A percentile compares a stretch with the other conserved stretches of the same genome.
Conservation (phyloP, 1,140 invertebrate species). For the Euwallacea similis region DNA sequence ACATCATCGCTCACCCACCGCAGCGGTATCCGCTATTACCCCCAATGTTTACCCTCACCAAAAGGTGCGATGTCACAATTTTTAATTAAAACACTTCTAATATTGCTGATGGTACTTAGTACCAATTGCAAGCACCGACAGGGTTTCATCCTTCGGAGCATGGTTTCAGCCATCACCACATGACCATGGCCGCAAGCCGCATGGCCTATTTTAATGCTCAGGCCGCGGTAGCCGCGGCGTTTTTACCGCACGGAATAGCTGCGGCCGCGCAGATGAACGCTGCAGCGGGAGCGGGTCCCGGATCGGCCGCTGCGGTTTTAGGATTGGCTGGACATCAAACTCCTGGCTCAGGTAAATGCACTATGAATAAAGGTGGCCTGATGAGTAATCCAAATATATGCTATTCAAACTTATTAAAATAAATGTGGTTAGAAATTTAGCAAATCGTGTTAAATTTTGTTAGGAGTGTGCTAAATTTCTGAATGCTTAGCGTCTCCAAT, state of each 20-base stretch:
- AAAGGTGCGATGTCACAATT: conserved; percentile 19
- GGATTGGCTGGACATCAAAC: conserved; percentile 48
- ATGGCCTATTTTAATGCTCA: conserved; percentile 88
- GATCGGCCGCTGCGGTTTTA: conserved; percentile 43
- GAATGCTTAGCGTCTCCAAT: too few relatives aligned
- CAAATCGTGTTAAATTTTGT: too few relatives aligned
- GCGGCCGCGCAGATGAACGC: conserved; percentile 54
- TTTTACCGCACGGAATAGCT: conserved; percentile 70
- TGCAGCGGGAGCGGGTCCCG: conserved; percentile 30
- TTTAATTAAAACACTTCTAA: not conserved
- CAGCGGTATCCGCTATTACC: conserved; percentile 54
- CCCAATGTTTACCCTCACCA: conserved; percentile 53
- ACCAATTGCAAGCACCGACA: conserved; percentile 50
- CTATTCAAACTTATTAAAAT: not conserved
- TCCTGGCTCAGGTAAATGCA: conserved; percentile 36
- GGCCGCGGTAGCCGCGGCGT: conserved; percentile 83
- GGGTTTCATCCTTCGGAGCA: conserved; percentile 52
- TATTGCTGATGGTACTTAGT: conserved; percentile 9
- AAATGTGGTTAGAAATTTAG: not conserved
- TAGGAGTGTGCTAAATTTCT: too few relatives aligned
- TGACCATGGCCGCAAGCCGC: conserved; percentile 70
- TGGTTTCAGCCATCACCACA: conserved; percentile 62
- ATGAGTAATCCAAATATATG: too few relatives aligned
- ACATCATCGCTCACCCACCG: conserved; percentile 57
- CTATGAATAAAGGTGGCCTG: not conserved